Evolutionary conservation across 2,888 invertebrate species (phyloP), one percentile per base, ranked within the genome.

Genomic region (Polydrusus tereticollis): DNA sequence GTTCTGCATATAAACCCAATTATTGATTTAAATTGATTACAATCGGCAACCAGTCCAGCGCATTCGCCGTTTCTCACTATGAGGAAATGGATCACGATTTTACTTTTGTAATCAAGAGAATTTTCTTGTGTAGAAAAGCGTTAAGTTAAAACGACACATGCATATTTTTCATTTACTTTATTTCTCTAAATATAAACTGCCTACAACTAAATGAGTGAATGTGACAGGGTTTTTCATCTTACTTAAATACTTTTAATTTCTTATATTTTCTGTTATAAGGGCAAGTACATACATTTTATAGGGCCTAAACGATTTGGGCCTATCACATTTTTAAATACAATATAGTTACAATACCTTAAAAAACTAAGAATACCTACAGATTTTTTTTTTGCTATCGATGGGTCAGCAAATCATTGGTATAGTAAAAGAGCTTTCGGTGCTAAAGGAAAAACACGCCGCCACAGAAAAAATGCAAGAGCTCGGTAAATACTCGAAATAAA

Each of bases 181-280:
- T 84, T 85, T 85, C 83, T 85, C 85, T 85, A 85, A 84, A 85
- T 85, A 85, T 84, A 85, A 85, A 85, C 85, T 83, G 83, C 83
- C 84, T 85, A 85, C 83, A 84, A 80, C 67, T 68, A 82, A 85
- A 85, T 83, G 83, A 85, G 84, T 85, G 85, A 85, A 85, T 85
- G 85, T 85, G 85, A 85, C 85, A 85, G 85, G 85, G 79, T 83
- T 82, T 74, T 76, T 78, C 59, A 23, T 62, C 57, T 72, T 69
- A 63, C 65, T 70, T 67, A 75, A 73, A 73, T 69, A 71, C 26
- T 73, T 65, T 73, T 45, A 64, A 64, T 73, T 68, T 69, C 59
- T 63, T 72, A 60, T 63, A 26, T 45, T 36, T 66, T 62, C 50
- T 62, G 23, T 69, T 64, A 55, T 38, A 58, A 62, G 73, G 69